Evolutionary conservation across 2,797 vertebrate species (phyloP).

Genomic region (Sebastes flavidus): DNA sequence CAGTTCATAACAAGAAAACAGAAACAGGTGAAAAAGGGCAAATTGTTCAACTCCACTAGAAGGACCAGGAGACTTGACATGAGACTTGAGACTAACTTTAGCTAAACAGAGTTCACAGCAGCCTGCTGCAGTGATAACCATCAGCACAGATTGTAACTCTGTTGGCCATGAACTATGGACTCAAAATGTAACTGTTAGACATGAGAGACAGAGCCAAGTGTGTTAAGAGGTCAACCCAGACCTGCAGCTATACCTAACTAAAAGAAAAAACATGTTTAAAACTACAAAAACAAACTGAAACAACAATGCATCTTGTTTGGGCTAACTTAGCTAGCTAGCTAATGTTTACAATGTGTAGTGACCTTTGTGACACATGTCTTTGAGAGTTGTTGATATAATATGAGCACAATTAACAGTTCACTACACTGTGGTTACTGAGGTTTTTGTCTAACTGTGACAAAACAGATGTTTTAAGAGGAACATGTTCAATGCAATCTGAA

Average conservation of each 20-base stretch:
- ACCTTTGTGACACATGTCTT: not conserved
- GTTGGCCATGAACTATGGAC: conserved; percentile 58
- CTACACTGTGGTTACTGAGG: accelerated
- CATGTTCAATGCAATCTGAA: not conserved
- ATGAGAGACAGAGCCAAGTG: not conserved
- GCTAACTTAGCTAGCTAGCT: conserved; percentile 6
- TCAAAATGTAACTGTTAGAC: not conserved
- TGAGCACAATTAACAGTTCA: not conserved
- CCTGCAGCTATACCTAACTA: not conserved
- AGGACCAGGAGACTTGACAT: too few species aligned
- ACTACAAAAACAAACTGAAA: not conserved
- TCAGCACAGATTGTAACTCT: conserved; percentile 23
- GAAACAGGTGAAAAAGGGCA: not conserved
- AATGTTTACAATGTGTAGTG: not conserved
- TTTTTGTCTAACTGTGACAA: not conserved
- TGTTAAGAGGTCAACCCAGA: not conserved
- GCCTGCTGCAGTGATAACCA: too few species aligned
- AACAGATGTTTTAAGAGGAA: not conserved
- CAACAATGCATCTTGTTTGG: not conserved
- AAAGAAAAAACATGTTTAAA: not conserved
- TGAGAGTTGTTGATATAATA: not conserved
- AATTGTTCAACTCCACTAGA: too few species aligned
- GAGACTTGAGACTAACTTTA: too few species aligned
- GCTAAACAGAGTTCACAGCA: too few species aligned
- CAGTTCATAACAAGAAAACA: not conserved